phyloP scores from a whole-genome alignment of 2,888 invertebrate species.

The Dasypolia templi region DNA sequence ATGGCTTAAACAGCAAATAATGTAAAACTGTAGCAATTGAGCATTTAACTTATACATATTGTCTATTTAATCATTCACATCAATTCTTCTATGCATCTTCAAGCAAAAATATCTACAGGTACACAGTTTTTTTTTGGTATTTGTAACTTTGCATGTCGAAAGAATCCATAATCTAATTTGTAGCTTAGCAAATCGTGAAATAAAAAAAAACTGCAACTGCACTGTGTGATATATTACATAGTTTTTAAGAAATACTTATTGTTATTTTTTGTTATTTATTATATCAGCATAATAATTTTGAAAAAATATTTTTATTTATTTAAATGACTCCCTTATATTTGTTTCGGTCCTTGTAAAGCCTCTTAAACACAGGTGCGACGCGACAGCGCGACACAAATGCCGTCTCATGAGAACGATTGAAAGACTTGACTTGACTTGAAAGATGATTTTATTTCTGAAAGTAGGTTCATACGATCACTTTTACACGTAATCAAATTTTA shows the following conservation, averaged over 20 bases:
- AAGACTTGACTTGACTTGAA: too few species aligned
- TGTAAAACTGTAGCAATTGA: slow-evolving; percentile 9
- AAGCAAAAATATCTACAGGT: slow-evolving; percentile 14
- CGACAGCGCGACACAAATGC: too few species aligned
- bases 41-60: slow-evolving; percentile 44
- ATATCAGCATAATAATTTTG: slow-evolving; percentile 35
- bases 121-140: background rate
- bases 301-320: background rate
- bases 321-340: background rate
- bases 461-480: too few species aligned
- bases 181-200: slow-evolving; percentile 4
- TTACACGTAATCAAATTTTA: too few species aligned
- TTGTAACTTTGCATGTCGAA: slow-evolving; percentile 36
- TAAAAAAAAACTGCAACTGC: slow-evolving; percentile 8
- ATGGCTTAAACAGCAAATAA: slow-evolving; percentile 11
- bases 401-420: background rate
- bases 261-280: slow-evolving; percentile 53
- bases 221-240: slow-evolving; percentile 51
- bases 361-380: too few species aligned
- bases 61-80: slow-evolving; percentile 10
- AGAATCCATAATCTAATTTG: slow-evolving; percentile 26
- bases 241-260: slow-evolving; percentile 50
- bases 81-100: slow-evolving; percentile 5
- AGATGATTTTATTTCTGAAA: too few species aligned
- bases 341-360: background rate